phyloP scores from a whole-genome alignment of 2,888 invertebrate species.

The Cephalotes varians region DNA sequence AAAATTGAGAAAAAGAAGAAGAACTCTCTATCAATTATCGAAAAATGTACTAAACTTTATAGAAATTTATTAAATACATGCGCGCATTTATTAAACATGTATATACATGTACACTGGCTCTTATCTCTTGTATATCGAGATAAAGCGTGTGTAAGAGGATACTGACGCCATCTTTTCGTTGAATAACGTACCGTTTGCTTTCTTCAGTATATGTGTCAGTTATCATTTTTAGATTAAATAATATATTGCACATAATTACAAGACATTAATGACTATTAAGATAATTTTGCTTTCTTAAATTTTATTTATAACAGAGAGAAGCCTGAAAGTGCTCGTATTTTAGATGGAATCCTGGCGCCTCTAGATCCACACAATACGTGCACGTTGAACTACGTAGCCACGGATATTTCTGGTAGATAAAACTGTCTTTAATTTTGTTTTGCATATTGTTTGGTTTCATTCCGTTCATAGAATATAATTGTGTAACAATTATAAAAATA shows the following conservation, averaged over 20 bases:
- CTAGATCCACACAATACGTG: not conserved
- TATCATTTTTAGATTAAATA: not conserved
- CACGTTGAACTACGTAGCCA: not conserved
- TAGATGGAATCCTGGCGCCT: not conserved
- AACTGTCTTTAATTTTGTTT: not conserved
- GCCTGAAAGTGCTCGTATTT: not conserved
- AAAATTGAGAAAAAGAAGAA: not conserved
- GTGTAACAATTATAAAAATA: too few species aligned
- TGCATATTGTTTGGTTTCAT: too few species aligned
- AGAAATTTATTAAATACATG: not conserved
- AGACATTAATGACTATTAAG: not conserved
- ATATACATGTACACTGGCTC: too few species aligned
- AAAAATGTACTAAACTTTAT: not conserved
- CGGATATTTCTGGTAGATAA: not conserved
- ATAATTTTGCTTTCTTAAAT: not conserved
- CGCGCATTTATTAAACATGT: not conserved
- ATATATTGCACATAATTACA: not conserved
- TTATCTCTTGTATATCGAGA: not conserved
- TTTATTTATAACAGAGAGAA: not conserved
- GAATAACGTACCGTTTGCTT: not conserved
- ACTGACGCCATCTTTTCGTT: conserved; percentile 9
- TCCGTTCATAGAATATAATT: too few species aligned
- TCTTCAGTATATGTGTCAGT: not conserved
- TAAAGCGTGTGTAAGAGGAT: not conserved
- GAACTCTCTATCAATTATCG: not conserved